Evolutionary conservation across 2,113 vertebrate species (phyloP).

Genomic region (Piprites chloris): DNA sequence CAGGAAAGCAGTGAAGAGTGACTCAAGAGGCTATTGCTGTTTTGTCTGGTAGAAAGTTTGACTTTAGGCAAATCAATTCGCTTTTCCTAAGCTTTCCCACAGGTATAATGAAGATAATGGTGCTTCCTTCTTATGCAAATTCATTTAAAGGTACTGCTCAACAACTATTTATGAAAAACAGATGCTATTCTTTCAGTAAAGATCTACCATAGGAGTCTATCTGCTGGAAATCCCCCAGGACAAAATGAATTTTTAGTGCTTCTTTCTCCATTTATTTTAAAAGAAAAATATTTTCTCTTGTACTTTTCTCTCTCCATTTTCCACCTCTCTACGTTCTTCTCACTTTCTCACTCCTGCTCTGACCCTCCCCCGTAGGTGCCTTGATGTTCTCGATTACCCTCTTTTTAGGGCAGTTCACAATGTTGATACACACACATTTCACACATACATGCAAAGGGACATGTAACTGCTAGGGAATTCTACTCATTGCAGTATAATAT

Average conservation of each 20-base stretch:
- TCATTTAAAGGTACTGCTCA: conserved; percentile 13
- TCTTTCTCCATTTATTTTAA: neutral
- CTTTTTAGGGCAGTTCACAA: neutral
- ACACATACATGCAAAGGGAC: neutral
- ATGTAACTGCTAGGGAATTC: neutral
- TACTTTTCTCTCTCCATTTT: neutral
- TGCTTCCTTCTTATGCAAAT: conserved; percentile 20
- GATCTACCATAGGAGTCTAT: neutral
- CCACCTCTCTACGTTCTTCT: neutral
- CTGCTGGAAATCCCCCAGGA: neutral
- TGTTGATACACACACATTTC: neutral
- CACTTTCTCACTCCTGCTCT: neutral
- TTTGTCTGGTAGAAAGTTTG: neutral
- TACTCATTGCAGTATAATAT: neutral
- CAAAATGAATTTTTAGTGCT: neutral
- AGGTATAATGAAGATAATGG: conserved; percentile 42
- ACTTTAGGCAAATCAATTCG: conserved; percentile 26
- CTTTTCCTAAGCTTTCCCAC: conserved; percentile 20
- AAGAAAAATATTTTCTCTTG: neutral
- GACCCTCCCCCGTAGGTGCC: neutral
- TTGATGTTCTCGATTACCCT: neutral
- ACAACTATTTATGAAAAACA: neutral
- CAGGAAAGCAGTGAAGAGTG: conserved; percentile 18
- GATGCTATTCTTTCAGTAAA: neutral
- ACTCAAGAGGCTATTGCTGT: neutral